phyloP scores from a whole-genome alignment of 2,888 invertebrate species.

The Frankliniella intonsa region DNA sequence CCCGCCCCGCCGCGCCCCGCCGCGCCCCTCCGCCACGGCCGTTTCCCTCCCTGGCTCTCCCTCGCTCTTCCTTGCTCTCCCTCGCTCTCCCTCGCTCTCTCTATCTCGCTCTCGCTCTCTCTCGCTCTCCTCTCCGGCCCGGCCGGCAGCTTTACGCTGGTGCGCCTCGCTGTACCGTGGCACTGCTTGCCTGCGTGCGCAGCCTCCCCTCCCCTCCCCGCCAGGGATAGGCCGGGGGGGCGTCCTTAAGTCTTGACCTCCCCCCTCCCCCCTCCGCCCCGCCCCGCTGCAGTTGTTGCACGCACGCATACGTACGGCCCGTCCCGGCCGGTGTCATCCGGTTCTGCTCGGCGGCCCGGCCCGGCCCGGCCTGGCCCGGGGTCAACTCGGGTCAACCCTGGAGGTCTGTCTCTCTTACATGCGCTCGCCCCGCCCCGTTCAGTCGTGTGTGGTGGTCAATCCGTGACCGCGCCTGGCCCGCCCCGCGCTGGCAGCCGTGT shows the following conservation, averaged over 20 bases:
- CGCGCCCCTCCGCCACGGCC: not conserved
- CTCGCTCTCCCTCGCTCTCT: not conserved
- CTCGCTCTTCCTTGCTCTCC: not conserved
- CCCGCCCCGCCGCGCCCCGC: not conserved
- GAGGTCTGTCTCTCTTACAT: too few relatives aligned
- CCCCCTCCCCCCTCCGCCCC: not conserved
- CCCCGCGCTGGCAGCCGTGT: too few relatives aligned
- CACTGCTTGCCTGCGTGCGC: not conserved
- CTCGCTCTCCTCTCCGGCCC: not conserved
- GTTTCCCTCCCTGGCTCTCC: not conserved
- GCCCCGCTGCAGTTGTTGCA: too few relatives aligned
- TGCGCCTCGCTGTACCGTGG: not conserved
- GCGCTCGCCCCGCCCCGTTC: too few relatives aligned
- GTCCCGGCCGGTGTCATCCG: too few relatives aligned
- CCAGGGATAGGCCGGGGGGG: not conserved
- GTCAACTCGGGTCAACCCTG: too few relatives aligned
- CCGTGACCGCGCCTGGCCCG: too few relatives aligned
- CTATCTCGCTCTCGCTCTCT: not conserved
- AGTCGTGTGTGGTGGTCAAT: too few relatives aligned
- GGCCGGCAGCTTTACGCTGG: not conserved
- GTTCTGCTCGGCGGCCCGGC: too few relatives aligned
- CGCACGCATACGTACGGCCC: too few relatives aligned
- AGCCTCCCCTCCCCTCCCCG: not conserved
- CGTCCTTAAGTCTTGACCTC: not conserved
- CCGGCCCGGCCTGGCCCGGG: too few relatives aligned